phyloP scores from a whole-genome alignment of 1,140 invertebrate genomes.

The Rhynchophorus ferrugineus region DNA sequence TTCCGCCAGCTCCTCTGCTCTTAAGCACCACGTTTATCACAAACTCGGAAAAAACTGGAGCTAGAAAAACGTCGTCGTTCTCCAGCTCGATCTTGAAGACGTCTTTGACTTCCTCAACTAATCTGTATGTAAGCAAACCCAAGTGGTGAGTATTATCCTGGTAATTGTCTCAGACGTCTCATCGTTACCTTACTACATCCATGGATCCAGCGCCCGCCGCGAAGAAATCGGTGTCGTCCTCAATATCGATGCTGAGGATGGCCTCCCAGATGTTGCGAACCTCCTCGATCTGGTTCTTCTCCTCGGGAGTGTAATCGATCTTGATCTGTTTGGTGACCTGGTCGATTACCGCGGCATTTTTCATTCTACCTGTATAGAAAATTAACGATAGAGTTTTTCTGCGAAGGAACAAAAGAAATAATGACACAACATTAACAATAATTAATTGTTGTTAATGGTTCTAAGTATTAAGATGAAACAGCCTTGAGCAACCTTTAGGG shows the following conservation, averaged over 20 bases:
- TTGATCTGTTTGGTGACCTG: constrained; percentile 49
- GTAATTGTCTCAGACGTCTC: background rate
- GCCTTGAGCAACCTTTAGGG: background rate
- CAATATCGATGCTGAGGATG: constrained; percentile 73
- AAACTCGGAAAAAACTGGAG: constrained; percentile 80
- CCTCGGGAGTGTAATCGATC: constrained; percentile 70
- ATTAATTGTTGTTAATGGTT: background rate
- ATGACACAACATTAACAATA: background rate
- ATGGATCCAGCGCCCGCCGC: constrained; percentile 86
- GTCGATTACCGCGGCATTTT: constrained; percentile 75
- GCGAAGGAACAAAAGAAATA: background rate
- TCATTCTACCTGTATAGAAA: constrained; percentile 73
- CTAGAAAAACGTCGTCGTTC: constrained; percentile 91
- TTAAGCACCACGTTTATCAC: constrained; percentile 57
- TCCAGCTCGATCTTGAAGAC: constrained; percentile 66
- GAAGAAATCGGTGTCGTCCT: constrained; percentile 85
- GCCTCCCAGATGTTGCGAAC: constrained; percentile 71
- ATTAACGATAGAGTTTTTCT: constrained; percentile 45
- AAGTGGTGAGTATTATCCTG: background rate
- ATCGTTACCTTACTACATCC: constrained; percentile 76
- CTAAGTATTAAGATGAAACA: background rate
- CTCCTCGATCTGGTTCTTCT: constrained; percentile 55
- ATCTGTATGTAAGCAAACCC: constrained; percentile 40
- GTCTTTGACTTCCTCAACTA: constrained; percentile 90
- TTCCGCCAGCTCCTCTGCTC: constrained; percentile 50